Evolutionary conservation across 2,888 invertebrate species (phyloP).

Genomic region (Xestia ashworthii): DNA sequence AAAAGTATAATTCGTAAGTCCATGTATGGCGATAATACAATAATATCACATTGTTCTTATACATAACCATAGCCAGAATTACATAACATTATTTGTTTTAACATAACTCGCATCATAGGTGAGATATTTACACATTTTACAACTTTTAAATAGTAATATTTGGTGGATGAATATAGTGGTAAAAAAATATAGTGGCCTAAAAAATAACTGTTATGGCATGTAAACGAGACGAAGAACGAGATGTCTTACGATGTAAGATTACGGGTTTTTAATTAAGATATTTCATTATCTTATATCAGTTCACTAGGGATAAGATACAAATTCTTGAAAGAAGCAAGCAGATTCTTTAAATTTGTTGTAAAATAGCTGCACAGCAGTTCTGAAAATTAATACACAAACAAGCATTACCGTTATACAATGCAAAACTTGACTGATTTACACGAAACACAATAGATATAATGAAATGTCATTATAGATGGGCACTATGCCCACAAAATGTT

Average conservation of each 20-base stretch:
- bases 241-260: too few species aligned
- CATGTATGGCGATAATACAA: not conserved
- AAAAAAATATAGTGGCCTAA: too few species aligned
- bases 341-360: not conserved
- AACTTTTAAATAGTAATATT: not conserved
- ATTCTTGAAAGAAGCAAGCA: not conserved
- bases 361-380: slow-evolving; percentile 3
- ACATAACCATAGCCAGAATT: not conserved
- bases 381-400: not conserved
- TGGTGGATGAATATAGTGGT: not conserved
- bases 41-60: slow-evolving; percentile 15
- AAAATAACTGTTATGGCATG: too few species aligned
- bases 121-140: not conserved
- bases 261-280: not conserved
- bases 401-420: too few species aligned
- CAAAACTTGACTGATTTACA: not conserved
- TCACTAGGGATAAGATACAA: not conserved
- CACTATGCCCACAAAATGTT: not conserved
- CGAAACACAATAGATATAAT: not conserved
- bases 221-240: too few species aligned
- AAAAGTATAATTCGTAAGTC: not conserved
- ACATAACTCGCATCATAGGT: not conserved
- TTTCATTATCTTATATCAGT: not conserved
- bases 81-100: not conserved
- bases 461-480: too few species aligned